phyloP scores from a whole-genome alignment of 2,888 invertebrate genomes.

The Eucriotettix oculatus region DNA sequence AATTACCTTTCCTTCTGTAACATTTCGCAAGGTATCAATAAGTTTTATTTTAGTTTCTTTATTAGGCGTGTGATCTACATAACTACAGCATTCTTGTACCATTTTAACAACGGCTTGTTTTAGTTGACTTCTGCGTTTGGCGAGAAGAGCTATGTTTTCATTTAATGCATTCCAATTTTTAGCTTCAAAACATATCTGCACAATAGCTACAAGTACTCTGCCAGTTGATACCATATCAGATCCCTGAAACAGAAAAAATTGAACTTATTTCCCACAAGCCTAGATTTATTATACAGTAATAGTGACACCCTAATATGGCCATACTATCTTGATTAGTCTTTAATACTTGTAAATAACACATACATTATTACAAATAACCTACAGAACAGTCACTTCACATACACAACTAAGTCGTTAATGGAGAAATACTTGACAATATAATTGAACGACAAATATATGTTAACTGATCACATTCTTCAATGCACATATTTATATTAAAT shows the following conservation, averaged over 20 bases:
- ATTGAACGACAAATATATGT: no score
- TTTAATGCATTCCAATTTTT: constrained; percentile 86
- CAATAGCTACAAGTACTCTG: constrained; percentile 80
- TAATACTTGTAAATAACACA: no score
- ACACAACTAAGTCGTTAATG: no score
- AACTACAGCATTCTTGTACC: constrained; percentile 88
- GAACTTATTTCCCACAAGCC: neutral
- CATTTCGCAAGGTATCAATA: constrained; percentile 85
- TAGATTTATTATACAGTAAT: neutral
- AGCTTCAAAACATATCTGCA: constrained; percentile 78
- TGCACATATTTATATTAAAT: no score
- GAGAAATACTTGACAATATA: no score
- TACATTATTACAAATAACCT: no score
- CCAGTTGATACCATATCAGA: constrained; percentile 93
- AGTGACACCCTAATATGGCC: neutral
- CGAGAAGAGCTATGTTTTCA: constrained; percentile 78
- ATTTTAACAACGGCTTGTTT: constrained; percentile 94
- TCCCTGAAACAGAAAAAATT: constrained; percentile 37
- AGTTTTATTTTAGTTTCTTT: constrained; percentile 82
- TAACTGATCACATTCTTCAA: no score
- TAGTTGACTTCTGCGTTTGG: constrained; percentile 87
- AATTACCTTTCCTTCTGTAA: constrained; percentile 84
- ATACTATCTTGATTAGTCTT: neutral
- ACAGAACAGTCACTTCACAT: no score
- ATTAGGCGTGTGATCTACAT: constrained; percentile 82